Evolutionary conservation across 2,113 vertebrate genomes (phyloP).

Genomic region (Herpetotheres cachinnans): DNA sequence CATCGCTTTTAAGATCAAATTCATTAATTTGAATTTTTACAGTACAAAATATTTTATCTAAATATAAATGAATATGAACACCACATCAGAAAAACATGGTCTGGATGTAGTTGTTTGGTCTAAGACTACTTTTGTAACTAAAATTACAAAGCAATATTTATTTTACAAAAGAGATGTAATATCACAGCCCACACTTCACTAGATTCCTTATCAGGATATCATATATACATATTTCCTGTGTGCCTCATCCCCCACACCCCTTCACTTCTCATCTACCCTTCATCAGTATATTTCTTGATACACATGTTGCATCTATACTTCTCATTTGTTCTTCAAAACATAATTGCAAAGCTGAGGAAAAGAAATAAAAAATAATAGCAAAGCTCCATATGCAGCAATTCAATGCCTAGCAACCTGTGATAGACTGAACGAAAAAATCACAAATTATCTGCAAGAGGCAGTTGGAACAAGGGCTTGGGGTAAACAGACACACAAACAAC

Average conservation of each 20-base stretch:
- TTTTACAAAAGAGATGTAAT: not conserved
- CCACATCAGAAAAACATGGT: not conserved
- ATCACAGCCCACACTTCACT: not conserved
- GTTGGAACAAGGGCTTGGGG: constrained; percentile 69
- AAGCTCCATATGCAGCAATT: constrained; percentile 41
- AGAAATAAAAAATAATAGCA: constrained; percentile 49
- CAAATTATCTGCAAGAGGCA: constrained; percentile 74
- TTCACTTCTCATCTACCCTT: not conserved
- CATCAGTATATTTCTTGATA: not conserved
- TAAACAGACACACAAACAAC: constrained; percentile 78
- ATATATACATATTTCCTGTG: not conserved
- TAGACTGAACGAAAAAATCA: constrained; percentile 58
- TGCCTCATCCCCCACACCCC: not conserved
- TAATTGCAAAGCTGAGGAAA: constrained; percentile 32
- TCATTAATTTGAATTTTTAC: not conserved
- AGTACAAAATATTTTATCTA: not conserved
- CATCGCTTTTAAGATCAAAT: not conserved
- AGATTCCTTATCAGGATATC: not conserved
- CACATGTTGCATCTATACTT: not conserved
- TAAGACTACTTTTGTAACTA: not conserved
- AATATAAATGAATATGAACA: not conserved
- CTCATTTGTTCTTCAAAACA: constrained; percentile 19
- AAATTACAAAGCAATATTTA: not conserved
- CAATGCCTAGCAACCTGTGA: constrained; percentile 58
- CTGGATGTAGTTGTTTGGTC: not conserved